Evolutionary conservation across 2,113 vertebrate genomes (phyloP), one percentile per base, ranked within the genome.

Genomic region (Macquaria australasica): DNA sequence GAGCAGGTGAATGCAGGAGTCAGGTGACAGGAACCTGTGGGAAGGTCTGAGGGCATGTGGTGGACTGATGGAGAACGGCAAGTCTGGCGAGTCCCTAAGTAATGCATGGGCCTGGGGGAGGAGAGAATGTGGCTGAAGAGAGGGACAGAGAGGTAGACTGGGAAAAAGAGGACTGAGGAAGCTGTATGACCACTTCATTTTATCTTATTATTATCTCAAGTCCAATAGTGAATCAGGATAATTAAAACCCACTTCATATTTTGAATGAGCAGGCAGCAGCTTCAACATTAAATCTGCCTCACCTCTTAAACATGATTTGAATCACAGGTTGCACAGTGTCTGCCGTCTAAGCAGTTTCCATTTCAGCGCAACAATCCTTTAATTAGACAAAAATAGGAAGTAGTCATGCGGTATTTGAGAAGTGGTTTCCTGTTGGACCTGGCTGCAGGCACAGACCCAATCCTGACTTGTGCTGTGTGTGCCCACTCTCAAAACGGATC

Each of bases 321-420:
- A 67, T 73, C 73, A 41, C 69, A 64, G 62, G 51, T 78, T 53
- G 10, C 21, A 50, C 43, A 66, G 25, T 20, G 68, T 75, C 43
- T 69, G 85, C 75, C 55, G 28, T 73, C 14, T 34, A 81, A 60
- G 74, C 88, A 71, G 63, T 81, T 84, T 89, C 63, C 73, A 85
- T 85, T 82, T 89, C 70, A 84, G 84, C 56, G 59, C 77, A 85
- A 88, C 90, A 72, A 85, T 89, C 89, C 83, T 88, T 90, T 89
- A 92, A 93, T 93, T 85, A 82, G 84, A 85, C 83, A 90, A 94
- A 93, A 93, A 91, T 91, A 93, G 89, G 90, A 95, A 89, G 88
- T 90, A 88, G 81, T 87, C 86, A 82, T 84, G 84, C 60, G 82
- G 79, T 92, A 89, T 95, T 88, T 87, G 74, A 90, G 70, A 79